Percentiles rank a stretch among this genome's conserved stretches.
Conservation (phyloP, 2,113 vertebrate genomes). For the Orthochromis indermauri region DNA sequence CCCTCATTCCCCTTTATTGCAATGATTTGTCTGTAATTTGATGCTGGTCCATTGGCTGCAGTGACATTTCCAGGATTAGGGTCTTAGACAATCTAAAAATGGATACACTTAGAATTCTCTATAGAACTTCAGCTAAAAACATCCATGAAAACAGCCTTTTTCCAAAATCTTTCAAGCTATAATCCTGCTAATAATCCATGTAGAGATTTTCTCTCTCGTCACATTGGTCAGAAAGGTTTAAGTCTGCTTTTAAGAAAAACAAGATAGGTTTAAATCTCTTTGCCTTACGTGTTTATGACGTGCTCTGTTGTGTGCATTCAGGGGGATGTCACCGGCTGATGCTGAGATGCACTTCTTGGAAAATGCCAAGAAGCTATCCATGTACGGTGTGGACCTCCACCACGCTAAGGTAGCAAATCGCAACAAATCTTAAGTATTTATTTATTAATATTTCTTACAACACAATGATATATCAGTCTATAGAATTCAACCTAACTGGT, state of each 20-base stretch:
- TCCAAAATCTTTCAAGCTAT: neutral
- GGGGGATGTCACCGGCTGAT: slow-evolving; percentile 95
- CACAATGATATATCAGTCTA: neutral
- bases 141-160: neutral
- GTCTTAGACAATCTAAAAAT: slow-evolving; percentile 31
- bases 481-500: neutral
- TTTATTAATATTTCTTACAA: neutral
- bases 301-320: slow-evolving; percentile 33
- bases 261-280: neutral
- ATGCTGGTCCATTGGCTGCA: neutral
- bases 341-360: slow-evolving; percentile 96
- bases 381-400: slow-evolving; percentile 97
- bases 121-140: neutral
- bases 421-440: neutral
- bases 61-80: neutral
- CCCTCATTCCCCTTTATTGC: neutral
- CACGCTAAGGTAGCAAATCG: slow-evolving; percentile 84
- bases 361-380: slow-evolving; percentile 96
- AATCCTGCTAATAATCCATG: neutral
- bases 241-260: neutral
- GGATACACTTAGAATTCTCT: neutral
- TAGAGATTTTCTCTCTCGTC: neutral
- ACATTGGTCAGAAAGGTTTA: neutral
- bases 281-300: neutral
- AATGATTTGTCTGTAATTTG: slow-evolving; percentile 34